These are phyloP conservation scores for Clytia hemisphaerica DNA, from an alignment of 30 jellyfish, hydroid and myxozoan genomes.

Conservation along the genomic window DNA sequence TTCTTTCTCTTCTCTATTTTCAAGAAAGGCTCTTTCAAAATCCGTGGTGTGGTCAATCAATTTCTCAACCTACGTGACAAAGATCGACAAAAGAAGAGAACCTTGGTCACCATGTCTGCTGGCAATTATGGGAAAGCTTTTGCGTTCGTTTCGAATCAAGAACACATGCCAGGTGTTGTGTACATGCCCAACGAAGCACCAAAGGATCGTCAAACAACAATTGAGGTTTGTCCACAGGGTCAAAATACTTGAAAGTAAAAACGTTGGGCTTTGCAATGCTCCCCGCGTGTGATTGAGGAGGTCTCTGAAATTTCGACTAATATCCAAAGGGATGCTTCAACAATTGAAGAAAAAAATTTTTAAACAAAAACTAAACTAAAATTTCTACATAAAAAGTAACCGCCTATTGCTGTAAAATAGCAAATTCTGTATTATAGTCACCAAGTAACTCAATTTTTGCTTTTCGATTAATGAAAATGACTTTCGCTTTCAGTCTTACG, in stretches of 20 bases:
- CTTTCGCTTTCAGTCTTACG: conserved; percentile 47
- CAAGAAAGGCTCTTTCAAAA: conserved; percentile 94
- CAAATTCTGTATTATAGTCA: background rate
- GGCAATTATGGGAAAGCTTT: conserved; percentile 96
- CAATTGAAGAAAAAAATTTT: too few species aligned
- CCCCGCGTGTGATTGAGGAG: too few species aligned
- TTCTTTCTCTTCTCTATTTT: too few species aligned
- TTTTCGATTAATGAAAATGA: too few species aligned
- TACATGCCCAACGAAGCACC: conserved; percentile 90
- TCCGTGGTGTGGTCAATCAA: conserved; percentile 82
- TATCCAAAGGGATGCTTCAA: too few species aligned
- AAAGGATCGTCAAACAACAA: conserved; percentile 34
- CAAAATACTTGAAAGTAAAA: background rate
- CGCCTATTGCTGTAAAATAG: background rate
- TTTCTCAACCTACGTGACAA: conserved; percentile 26
- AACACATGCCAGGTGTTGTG: conserved; percentile 47
- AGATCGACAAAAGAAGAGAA: background rate
- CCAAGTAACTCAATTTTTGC: background rate
- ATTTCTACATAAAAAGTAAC: background rate
- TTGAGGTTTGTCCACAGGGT: conserved; percentile 38
- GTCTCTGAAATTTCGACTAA: too few species aligned
- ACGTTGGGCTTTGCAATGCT: too few species aligned
- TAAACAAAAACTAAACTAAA: background rate
- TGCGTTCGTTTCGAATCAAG: conserved; percentile 53
- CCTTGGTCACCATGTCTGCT: conserved; percentile 84